Evolutionary conservation across 2,888 invertebrate genomes (phyloP), one percentile per base, ranked within the genome.

Genomic region (Tetragonula carbonaria): DNA sequence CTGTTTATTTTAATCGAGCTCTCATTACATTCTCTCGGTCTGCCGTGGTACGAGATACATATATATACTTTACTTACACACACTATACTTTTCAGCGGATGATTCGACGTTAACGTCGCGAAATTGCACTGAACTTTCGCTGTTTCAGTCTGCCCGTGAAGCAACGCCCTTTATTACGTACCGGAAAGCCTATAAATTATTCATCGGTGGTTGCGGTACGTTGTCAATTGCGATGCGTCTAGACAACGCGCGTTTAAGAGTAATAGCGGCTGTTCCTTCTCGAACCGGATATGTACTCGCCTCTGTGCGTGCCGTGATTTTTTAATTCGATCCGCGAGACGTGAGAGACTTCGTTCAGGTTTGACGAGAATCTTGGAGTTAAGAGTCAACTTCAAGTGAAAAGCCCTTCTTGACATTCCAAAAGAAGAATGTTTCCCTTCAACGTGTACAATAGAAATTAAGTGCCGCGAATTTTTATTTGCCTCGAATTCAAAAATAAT

Each of bases 191-290:
- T 55, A 91, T 91, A 89, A 90, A 91, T 91, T 91, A 91, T 91
- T 91, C 91, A 91, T 91, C 87, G 85, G 77, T 78, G 72, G 89
- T 89, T 90, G 89, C 85, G 73, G 84, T 76, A 45, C 77, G 82
- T 73, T 82, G 88, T 86, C 84, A 78, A 67, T 78, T 73, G 85
- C 85, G 76, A 68, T 83, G 82, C 87, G 91, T 91, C 89, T 89
- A 90, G 91, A 91, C 91, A 83, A 86, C 78, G 82, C 74, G 74
- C 80, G 82, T 85, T 81, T 81, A 86, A 80, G 76, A 79, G 80
- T 89, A 90, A 89, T 87, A 85, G 72, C 72, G 55, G 59, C 53
- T 38, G 63, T 72, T 78, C 62, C 67, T 68, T 45, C 78, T 73
- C 73, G 33, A 82, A 85, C 88, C 85, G 88, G 86, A 86, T 85